Evolutionary conservation across 2,888 invertebrate species (phyloP).

Genomic region (Eulithis testata): DNA sequence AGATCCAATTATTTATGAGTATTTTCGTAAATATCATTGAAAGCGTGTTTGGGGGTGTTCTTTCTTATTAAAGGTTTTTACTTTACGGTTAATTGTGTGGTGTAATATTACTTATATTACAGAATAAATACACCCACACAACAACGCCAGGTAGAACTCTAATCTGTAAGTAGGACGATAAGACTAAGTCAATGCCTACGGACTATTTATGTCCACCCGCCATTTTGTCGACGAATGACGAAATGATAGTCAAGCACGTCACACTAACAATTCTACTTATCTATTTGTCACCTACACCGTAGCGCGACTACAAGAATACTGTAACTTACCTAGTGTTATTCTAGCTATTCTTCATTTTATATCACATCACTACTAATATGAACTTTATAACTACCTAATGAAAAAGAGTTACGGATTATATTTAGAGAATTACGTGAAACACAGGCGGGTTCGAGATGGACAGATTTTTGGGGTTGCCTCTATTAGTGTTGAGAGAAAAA

Average conservation of each 20-base stretch:
- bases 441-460: background rate
- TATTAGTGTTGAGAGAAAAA: background rate
- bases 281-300: conserved; percentile 16
- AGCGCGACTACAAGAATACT: conserved; percentile 4
- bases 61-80: too few species aligned
- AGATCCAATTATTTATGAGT: too few species aligned
- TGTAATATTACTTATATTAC: too few species aligned
- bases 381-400: background rate
- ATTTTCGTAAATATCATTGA: too few species aligned
- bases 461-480: background rate
- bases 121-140: background rate
- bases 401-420: background rate
- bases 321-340: conserved; percentile 4
- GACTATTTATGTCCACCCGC: conserved; percentile 73
- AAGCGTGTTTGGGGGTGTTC: too few species aligned
- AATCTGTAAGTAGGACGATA: conserved; percentile 65
- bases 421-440: background rate
- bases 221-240: conserved; percentile 78
- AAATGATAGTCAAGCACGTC: conserved; percentile 55
- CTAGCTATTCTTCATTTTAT: background rate
- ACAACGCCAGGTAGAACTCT: conserved; percentile 39
- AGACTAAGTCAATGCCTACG: conserved; percentile 67
- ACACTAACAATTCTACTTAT: conserved; percentile 27
- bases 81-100: too few species aligned
- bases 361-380: background rate